These are phyloP conservation scores for Gryllus longicercus DNA, from an alignment of 2,888 invertebrate genomes.

Conservation along the genomic window DNA sequence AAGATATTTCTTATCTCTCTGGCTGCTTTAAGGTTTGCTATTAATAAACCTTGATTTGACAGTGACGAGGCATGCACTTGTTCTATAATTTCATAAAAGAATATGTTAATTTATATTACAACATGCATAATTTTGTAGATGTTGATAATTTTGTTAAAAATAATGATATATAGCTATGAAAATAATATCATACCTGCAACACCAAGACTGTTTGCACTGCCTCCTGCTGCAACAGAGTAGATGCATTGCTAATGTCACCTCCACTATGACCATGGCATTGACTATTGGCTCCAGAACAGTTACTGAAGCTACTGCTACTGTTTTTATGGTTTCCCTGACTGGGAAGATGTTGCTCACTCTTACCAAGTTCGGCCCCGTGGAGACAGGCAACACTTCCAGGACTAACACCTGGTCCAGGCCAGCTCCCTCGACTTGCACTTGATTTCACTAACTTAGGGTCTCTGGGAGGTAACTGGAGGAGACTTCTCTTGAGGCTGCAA, in stretches of 20 bases:
- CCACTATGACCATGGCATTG: slow-evolving; percentile 47
- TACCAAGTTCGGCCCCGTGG: slow-evolving; percentile 66
- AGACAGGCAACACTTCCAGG: slow-evolving; percentile 41
- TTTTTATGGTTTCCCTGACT: slow-evolving; percentile 35
- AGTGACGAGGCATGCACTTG: no score
- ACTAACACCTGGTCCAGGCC: slow-evolving; percentile 73
- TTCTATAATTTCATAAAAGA: no score
- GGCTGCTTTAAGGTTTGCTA: no score
- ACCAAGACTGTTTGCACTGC: slow-evolving; percentile 44
- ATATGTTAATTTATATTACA: no score
- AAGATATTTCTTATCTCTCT: no score
- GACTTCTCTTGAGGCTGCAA: slow-evolving; percentile 53
- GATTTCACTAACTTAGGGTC: slow-evolving; percentile 73
- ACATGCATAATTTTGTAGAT: no score
- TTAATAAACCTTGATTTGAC: no score
- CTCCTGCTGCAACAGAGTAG: slow-evolving; percentile 45
- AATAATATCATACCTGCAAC: neutral
- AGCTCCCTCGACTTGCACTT: slow-evolving; percentile 75
- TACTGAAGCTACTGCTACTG: slow-evolving; percentile 42
- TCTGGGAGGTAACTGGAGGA: slow-evolving; percentile 65
- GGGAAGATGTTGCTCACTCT: slow-evolving; percentile 65
- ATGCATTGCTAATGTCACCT: slow-evolving; percentile 44
- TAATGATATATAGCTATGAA: no score
- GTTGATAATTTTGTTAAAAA: slow-evolving; percentile 44
- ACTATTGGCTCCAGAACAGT: slow-evolving; percentile 27